Evolutionary conservation across 2,797 vertebrate species (phyloP), one percentile per base, ranked within the genome.

Genomic region (Enteromius fasciolatus): DNA sequence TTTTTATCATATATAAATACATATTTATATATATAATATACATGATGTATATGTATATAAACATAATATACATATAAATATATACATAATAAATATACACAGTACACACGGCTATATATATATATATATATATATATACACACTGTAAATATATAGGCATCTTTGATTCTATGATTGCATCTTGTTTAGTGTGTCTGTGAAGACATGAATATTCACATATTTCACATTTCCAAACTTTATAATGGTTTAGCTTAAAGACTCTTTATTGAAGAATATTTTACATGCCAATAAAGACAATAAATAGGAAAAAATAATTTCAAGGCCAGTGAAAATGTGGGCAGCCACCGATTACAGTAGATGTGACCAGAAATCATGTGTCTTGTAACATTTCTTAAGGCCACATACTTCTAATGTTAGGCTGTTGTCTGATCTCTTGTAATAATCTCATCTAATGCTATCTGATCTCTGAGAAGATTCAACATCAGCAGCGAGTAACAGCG

Each of bases 401-500:
- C 57, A 69, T 9, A 46, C 36, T 20, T 69, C 50, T 50, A 17
- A 67, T 78, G 46, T 28, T 66, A 7, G 18, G 18, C 3, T 79
- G 10, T 25, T 67, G 25, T 78, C 28, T 68, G n/a, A 78, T 78
- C 46, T 67, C 31, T 23, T 41, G 15, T 28, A 68, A 68, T 69
- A 68, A 68, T 57, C 77, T 9, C 50, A 28, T 80, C 36, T 9
- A 44, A 70, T 59, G 31, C 52, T 20, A 54, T 31, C 52, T 31
- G 46, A 75, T 70, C 33, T 48, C 8, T 61, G 28, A 41, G 12
- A 33, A 83, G 41, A 73, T 18, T 12, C 28, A 67, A 73, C 57
- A 66, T 80, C 50, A 81, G 28, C 46, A 77, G n/a, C 8, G 44
- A 82, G 68, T 57, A 31, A 74, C 68, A 11, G 20, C 9, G 31